Base-by-base conservation (phyloP, 2,797 vertebrate species). In the Syngnathus acus region DNA sequence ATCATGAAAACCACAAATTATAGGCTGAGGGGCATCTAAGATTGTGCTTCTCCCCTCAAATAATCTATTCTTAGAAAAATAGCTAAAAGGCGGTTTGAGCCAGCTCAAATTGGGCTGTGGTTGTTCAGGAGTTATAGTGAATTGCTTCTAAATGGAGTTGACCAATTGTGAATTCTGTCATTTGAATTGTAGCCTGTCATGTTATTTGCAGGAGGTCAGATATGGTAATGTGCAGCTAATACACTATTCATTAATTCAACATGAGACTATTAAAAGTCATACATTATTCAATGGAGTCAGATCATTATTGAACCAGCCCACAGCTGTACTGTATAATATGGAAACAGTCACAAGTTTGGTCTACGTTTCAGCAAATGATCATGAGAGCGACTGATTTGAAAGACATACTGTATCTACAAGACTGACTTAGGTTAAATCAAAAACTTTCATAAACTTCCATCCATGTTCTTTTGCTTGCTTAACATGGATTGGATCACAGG, bases 221-320 rank as follows among this genome's bases (percentile, higher is more conserved):
- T 63, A 10, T 65, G 71, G 76, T 73, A 79, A 79, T 79, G 62
- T 75, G 45, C 70, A 71, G 66, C 66, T 73, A 65, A 76, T 71
- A 67, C 21, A 21, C 64, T 62, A 60, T 64, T 64, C 64, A 78
- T 77, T 72, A 72, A 69, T 77, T 69, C 77, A 54, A 55, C 54
- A 70, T 37, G 39, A 38, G 16, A 40, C 26, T 71, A 65, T 80
- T 72, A 67, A 40, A 62, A 57, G 40, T 57, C 58, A 68, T 71
- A 6, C 37, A 72, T 79, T 71, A 78, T 75, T 73, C 62, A 79
- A 62, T 70, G 32, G 69, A n/a, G 23, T 42, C 16, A 65, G 62
- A 39, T 59, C 48, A 58, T 42, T 10, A 2, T 50, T 65, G 63
- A 72, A 70, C 42, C 40, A 9, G 37, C 57, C 45, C 40, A 64